These are phyloP conservation scores for Lophotriccus pileatus DNA, from an alignment of 2,797 vertebrate species.

Conservation along the genomic window DNA sequence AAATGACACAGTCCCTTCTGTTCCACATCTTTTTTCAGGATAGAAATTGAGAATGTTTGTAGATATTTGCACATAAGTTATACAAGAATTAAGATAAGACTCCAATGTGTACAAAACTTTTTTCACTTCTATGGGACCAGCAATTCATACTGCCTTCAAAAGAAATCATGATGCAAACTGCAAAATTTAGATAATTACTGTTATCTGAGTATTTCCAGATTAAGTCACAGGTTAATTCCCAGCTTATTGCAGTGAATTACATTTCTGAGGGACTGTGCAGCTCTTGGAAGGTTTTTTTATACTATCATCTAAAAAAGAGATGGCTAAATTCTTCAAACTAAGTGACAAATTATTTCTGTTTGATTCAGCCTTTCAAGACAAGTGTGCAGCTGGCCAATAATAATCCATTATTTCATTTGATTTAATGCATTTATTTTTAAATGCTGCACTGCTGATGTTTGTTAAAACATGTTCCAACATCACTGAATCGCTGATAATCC, in stretches of 20 bases:
- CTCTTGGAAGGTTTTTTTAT: not conserved
- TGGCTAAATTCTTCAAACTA: not conserved
- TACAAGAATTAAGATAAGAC: not conserved
- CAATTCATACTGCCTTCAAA: not conserved
- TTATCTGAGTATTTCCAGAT: not conserved
- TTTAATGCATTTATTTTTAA: conserved; percentile 44
- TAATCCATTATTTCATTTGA: conserved; percentile 18
- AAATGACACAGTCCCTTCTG: not conserved
- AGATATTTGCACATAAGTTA: not conserved
- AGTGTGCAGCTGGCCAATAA: conserved; percentile 4
- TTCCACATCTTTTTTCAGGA: not conserved
- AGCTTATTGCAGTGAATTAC: not conserved
- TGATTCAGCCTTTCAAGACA: not conserved
- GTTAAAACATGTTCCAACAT: conserved; percentile 18
- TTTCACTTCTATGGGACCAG: not conserved
- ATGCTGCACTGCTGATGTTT: not conserved
- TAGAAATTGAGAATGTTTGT: not conserved
- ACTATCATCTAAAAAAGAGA: not conserved
- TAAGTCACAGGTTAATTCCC: not conserved
- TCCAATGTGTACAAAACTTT: not conserved
- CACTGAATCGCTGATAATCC: not conserved
- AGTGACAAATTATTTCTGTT: not conserved
- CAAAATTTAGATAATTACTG: not conserved
- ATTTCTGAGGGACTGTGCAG: not conserved
- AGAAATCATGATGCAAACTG: not conserved